These are phyloP conservation scores for Vanacampus margaritifer DNA, from an alignment of 2,113 vertebrate genomes.

Conservation along the genomic window DNA sequence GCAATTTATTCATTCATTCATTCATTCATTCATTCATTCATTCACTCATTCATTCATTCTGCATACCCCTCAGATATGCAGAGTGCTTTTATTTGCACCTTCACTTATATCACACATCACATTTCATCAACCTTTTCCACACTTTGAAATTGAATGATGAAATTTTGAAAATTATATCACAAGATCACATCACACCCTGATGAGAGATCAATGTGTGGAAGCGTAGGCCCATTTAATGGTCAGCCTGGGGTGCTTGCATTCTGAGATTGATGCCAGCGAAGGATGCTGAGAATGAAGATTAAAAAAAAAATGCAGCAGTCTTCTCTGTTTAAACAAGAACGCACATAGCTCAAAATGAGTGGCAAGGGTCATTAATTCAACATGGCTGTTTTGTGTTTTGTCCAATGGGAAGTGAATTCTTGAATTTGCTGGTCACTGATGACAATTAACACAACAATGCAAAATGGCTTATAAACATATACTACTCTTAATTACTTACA, in stretches of 20 bases:
- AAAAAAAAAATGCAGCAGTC: background rate
- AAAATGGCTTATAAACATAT: background rate
- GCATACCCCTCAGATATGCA: background rate
- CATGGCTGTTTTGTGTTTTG: background rate
- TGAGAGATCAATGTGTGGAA: constrained; percentile 5
- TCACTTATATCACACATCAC: background rate
- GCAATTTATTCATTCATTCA: constrained; percentile 20
- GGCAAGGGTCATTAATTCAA: background rate
- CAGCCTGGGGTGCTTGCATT: background rate
- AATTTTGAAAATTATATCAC: constrained; percentile 19
- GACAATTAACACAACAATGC: background rate
- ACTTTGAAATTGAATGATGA: background rate
- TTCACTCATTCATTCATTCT: constrained; percentile 29
- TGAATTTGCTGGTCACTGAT: background rate
- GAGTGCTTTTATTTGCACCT: constrained; percentile 8
- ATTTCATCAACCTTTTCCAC: background rate
- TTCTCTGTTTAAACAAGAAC: background rate
- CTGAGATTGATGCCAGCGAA: background rate
- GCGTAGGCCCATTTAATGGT: background rate
- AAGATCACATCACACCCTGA: constrained; percentile 12
- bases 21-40: background rate
- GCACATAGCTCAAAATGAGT: background rate
- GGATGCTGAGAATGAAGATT: constrained; percentile 1
- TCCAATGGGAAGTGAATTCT: background rate
- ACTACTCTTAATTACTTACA: constrained; percentile 63